phyloP scores from a whole-genome alignment of 2,113 vertebrate genomes.

The Corynorhinus townsendii region DNA sequence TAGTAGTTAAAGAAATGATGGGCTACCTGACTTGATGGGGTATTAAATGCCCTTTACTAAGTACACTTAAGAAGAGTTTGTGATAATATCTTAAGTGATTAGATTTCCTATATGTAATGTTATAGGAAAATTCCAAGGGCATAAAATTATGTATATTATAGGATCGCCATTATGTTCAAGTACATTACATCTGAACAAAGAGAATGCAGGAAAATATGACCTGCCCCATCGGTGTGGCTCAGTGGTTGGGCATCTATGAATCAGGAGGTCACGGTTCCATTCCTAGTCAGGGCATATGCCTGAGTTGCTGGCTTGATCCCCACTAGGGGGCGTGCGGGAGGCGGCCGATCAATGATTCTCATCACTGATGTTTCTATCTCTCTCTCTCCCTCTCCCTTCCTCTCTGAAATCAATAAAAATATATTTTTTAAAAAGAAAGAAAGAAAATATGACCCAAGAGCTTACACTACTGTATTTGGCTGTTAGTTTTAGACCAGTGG shows the following conservation, averaged over 20 bases:
- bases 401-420: no score
- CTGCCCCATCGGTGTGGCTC: no score
- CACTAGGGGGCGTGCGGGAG: neutral
- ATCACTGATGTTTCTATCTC: neutral
- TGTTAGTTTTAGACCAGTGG: neutral
- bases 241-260: no score
- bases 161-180: neutral
- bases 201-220: neutral
- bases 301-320: neutral
- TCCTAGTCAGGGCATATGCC: neutral
- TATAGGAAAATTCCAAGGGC: neutral
- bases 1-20: neutral
- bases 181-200: neutral
- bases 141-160: neutral
- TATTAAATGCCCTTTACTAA: neutral
- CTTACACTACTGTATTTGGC: neutral
- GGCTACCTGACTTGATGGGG: no score
- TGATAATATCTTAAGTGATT: neutral
- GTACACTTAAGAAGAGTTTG: neutral
- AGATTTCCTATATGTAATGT: neutral
- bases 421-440: no score
- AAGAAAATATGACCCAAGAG: neutral
- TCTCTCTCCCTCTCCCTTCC: neutral
- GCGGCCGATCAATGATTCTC: neutral
- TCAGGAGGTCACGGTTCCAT: neutral